Evolutionary conservation across 2,113 vertebrate genomes (phyloP), one percentile per base, ranked within the genome.

Genomic region (Peromyscus polionotus): DNA sequence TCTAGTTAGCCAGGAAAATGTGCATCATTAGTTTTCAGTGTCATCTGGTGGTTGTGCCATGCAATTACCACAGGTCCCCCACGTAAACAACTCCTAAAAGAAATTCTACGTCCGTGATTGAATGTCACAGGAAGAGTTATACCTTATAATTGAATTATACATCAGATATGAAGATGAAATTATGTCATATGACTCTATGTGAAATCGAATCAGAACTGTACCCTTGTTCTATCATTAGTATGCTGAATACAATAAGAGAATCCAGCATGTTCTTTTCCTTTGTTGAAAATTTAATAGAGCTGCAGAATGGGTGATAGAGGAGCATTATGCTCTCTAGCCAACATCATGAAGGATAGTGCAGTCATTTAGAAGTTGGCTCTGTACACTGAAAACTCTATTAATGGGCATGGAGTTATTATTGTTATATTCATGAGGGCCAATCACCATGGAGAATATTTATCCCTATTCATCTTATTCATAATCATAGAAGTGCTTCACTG

Each of bases 21-120:
- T 51, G 39, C 79, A 68, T 61, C n/a, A 57, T 14, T 97, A 93
- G 85, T 94, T 94, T 95, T 54, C 93, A 88, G 96, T 57, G 96
- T 92, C 97, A 92, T 54, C 98, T 98, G 85, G 91, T 97, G 98
- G 98, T 20, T 36, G 0, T 68, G 5, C 9, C 61, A 59, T 88
- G 96, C 22, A 97, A 96, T 96, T 93, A 94, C 94, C 79, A 73
- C 70, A 89, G 48, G 76, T 26, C 1, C 68, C 42, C 73, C 61
- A 33, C 0, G 28, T 79, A 92, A 94, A 92, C 63, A 39, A 75
- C 39, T 67, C 19, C 65, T 83, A 81, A 84, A 83, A 57, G 77
- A 91, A 90, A 92, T 54, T 26, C 65, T 81, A 16, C 3, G 8
- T 68, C n/a, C 8, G 20, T 42, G 59, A 93, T 67, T 80, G 54